Conservation (phyloP, 2,797 vertebrate species). For the Pantherophis vulpinus region DNA sequence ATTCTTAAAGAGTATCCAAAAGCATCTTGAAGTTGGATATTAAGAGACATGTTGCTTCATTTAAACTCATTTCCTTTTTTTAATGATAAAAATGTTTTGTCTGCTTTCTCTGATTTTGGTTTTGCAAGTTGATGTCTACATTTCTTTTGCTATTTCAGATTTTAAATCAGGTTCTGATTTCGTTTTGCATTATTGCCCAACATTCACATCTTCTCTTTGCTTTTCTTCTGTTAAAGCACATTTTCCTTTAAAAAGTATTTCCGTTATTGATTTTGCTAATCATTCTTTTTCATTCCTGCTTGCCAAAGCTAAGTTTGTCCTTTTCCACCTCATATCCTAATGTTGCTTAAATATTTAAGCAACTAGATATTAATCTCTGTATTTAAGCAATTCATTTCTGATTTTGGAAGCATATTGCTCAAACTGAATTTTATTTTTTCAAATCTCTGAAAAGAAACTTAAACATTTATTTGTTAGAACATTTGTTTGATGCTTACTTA, state of each 20-base stretch:
- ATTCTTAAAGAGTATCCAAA: neutral
- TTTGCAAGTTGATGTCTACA: neutral
- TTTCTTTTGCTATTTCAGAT: neutral
- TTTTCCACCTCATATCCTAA: neutral
- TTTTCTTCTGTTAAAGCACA: neutral
- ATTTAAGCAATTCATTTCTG: neutral
- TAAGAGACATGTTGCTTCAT: neutral
- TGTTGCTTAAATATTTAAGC: neutral
- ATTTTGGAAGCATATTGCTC: neutral
- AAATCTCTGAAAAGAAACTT: neutral
- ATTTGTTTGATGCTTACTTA: neutral
- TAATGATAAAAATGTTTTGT: slow-evolving; percentile 26
- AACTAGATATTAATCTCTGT: neutral
- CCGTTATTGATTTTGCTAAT: neutral
- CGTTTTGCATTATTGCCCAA: neutral
- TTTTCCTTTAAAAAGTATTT: neutral
- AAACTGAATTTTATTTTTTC: neutral
- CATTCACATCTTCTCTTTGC: neutral
- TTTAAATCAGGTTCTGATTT: neutral
- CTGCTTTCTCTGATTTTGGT: neutral
- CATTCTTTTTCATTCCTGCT: neutral
- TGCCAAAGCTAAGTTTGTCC: neutral
- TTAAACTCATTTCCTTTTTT: neutral
- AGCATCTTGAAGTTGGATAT: neutral
- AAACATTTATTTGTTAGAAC: neutral